These are phyloP conservation scores for Lucilia sericata DNA, from an alignment of 1,140 invertebrate species.

Conservation along the genomic window DNA sequence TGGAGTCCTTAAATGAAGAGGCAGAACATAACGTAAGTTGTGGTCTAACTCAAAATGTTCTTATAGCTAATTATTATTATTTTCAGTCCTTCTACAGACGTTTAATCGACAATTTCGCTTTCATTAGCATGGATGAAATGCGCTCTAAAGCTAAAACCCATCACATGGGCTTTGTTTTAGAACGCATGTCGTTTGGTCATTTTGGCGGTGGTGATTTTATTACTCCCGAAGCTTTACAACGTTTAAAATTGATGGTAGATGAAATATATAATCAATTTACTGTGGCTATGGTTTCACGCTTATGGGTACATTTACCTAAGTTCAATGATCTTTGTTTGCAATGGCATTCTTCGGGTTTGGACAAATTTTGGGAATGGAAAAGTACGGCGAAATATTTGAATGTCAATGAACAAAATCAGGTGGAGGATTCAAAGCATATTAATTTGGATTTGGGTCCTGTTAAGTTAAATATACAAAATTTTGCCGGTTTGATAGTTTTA, in stretches of 20 bases:
- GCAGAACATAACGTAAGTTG: conserved; percentile 53
- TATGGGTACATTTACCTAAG: conserved; percentile 54
- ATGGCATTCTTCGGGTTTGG: conserved; percentile 61
- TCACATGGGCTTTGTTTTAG: conserved; percentile 61
- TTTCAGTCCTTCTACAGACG: conserved; percentile 52
- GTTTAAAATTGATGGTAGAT: conserved; percentile 61
- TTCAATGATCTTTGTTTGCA: conserved; percentile 56
- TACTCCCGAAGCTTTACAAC: conserved; percentile 54
- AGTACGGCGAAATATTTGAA: conserved; percentile 58
- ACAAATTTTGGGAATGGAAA: conserved; percentile 64
- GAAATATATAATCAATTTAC: conserved; percentile 58
- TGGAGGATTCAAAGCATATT: conserved; percentile 53
- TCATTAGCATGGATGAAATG: conserved; percentile 51
- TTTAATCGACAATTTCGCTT: conserved; percentile 52
- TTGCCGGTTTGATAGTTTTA: conserved; percentile 56
- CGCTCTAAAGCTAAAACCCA: conserved; percentile 52
- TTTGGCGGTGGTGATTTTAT: conserved; percentile 57
- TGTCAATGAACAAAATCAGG: conserved; percentile 57
- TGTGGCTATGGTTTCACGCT: conserved; percentile 56
- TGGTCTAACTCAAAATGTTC: background rate
- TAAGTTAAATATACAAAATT: conserved; percentile 57
- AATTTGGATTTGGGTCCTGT: conserved; percentile 59
- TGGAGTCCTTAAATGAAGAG: conserved; percentile 48
- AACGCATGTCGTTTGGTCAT: conserved; percentile 59
- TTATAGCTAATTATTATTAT: background rate